Conservation (phyloP, 2,888 invertebrate genomes). For the Hartigia nigra region DNA sequence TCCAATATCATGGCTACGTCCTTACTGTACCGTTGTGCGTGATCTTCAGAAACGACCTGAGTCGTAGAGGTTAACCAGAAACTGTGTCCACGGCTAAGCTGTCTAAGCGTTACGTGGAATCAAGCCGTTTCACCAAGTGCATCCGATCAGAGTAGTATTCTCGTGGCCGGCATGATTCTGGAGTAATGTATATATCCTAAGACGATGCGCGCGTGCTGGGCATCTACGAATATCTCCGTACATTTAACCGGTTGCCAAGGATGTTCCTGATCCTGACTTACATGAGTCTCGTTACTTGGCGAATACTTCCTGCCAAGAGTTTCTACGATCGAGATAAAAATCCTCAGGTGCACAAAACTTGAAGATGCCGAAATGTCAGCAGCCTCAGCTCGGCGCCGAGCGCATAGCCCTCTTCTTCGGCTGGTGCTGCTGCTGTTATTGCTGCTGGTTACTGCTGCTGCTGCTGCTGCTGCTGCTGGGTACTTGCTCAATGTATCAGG, state of each 20-base stretch:
- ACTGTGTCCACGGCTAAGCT: neutral
- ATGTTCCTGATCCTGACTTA: neutral
- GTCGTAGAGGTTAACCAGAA: neutral
- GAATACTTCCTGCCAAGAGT: neutral
- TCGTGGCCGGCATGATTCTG: constrained; percentile 28
- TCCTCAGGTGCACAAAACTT: constrained; percentile 23
- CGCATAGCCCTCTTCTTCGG: constrained; percentile 37
- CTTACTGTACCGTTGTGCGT: neutral
- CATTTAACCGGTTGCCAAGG: constrained; percentile 32
- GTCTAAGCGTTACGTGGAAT: neutral
- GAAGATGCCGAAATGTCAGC: constrained; percentile 48
- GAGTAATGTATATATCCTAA: neutral
- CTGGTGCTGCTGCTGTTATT: constrained; percentile 42
- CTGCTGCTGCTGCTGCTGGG: constrained; percentile 61
- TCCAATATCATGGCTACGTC: neutral
- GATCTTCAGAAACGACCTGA: neutral
- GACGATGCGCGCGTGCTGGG: neutral
- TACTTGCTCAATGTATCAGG: neutral
- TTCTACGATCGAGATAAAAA: neutral
- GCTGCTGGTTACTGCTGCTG: constrained; percentile 52
- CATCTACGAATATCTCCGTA: constrained; percentile 19
- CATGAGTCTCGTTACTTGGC: neutral
- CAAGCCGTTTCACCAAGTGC: neutral
- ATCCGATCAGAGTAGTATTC: constrained; percentile 13
- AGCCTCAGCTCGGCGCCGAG: constrained; percentile 36